phyloP scores from a whole-genome alignment of 2,888 invertebrate genomes.

The Drosophila seclusa region DNA sequence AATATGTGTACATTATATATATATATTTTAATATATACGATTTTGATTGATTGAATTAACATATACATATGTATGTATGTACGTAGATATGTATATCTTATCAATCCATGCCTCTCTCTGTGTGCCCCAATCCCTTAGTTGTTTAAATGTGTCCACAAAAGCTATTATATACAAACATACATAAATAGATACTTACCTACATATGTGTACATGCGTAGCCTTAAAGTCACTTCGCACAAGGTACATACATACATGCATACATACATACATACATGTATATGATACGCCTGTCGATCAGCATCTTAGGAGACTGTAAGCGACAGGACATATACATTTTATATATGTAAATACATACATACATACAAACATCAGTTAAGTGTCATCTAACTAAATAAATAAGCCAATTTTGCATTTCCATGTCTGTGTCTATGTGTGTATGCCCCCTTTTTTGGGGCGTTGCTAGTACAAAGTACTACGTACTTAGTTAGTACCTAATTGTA shows the following conservation, averaged over 20 bases:
- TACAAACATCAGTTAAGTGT: neutral
- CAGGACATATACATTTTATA: conserved; percentile 3
- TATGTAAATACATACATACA: conserved; percentile 9
- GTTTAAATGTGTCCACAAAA: conserved; percentile 33
- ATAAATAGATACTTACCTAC: conserved; percentile 17
- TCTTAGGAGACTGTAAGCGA: conserved; percentile 4
- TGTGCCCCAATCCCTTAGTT: conserved; percentile 26
- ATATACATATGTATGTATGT: conserved; percentile 5
- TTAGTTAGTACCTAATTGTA: conserved; percentile 23
- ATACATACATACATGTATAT: conserved; percentile 1
- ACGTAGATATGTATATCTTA: conserved; percentile 9
- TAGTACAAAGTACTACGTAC: conserved; percentile 15
- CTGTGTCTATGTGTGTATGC: conserved; percentile 11
- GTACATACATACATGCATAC: conserved; percentile 3
- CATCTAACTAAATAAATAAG: neutral
- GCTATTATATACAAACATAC: conserved; percentile 18
- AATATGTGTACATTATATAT: conserved; percentile 11
- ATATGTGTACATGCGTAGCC: conserved; percentile 25
- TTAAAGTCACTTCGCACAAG: conserved; percentile 11
- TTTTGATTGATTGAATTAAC: conserved; percentile 6
- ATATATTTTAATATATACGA: conserved; percentile 20
- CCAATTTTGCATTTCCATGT: conserved; percentile 5
- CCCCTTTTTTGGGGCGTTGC: neutral
- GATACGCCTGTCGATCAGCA: conserved; percentile 1
- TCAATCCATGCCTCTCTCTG: conserved; percentile 21